Percentiles rank a stretch among this genome's conserved stretches.
These are phyloP conservation scores for Euura lappo DNA, from an alignment of 1,140 invertebrate genomes.

Conservation along the genomic window DNA sequence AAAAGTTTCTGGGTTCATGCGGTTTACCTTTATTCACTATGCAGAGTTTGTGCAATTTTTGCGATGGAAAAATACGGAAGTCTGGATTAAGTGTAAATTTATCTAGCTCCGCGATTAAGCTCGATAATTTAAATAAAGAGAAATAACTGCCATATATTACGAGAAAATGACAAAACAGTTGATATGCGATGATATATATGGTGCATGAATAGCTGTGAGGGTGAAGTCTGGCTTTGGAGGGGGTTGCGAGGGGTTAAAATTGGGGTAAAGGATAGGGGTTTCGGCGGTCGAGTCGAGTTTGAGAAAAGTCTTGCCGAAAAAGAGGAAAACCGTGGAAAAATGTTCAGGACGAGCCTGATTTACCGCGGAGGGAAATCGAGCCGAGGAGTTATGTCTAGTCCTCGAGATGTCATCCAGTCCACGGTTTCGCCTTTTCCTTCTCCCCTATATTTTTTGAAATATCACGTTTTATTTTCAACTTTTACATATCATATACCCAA, in stretches of 20 bases:
- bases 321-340: slow-evolving; percentile 20
- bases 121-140: slow-evolving; percentile 52
- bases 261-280: slow-evolving; percentile 27
- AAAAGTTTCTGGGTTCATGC: too few relatives aligned
- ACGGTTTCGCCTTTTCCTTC: too few relatives aligned
- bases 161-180: slow-evolving; percentile 60
- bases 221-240: slow-evolving; percentile 34
- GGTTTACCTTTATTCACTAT: too few relatives aligned
- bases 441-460: neutral
- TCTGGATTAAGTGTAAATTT: too few relatives aligned
- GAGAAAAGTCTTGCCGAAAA: slow-evolving; percentile 18
- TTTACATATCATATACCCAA: neutral
- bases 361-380: slow-evolving; percentile 16
- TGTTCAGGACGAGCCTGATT: slow-evolving; percentile 14
- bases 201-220: slow-evolving; percentile 43
- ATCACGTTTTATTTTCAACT: slow-evolving; percentile 7
- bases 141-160: slow-evolving; percentile 52
- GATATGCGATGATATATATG: slow-evolving; percentile 55
- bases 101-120: slow-evolving; percentile 13
- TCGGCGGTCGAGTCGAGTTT: slow-evolving; percentile 25
- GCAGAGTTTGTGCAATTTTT: too few relatives aligned
- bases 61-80: too few relatives aligned
- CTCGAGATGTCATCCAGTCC: slow-evolving; percentile 8
- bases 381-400: slow-evolving; percentile 1
- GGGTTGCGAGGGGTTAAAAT: neutral